Evolutionary conservation across 2,113 vertebrate genomes (phyloP), one percentile per base, ranked within the genome.

Genomic region (Alosa alosa): DNA sequence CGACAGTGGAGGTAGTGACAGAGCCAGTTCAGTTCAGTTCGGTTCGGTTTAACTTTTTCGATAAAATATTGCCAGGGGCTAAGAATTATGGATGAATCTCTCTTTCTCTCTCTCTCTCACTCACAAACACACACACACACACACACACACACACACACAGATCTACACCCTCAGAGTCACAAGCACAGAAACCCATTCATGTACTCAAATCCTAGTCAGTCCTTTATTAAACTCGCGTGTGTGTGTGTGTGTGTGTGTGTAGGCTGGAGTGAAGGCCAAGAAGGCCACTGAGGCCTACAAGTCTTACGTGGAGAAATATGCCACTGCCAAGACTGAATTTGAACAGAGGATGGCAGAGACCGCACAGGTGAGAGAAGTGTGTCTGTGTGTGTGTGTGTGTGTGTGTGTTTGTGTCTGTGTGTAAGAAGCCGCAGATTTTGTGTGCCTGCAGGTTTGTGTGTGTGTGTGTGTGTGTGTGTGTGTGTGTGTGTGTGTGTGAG

Each of bases 341-440:
- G 97, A 99, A 89, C 96, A 97, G 92, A 98, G 97, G 94, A 99
- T 99, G 98, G 95, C 96, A 86, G 97, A 98, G 94, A 99, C 98
- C 15, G 96, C 97, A 85, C 97, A 99, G 96, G 98, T 99, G 94
- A 17, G 44, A 17, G 11, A 17, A 31, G 25, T 83, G 31, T 52
- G 13, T n/a, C 1, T 45, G 22, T 41, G 41, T 41, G 41, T 41
- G 41, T 41, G 41, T 41, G 41, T 41, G 41, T 44, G 41, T 44
- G 41, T 44, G 41, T 44, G 41, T 52, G 13, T n/a, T 3, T 45
- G 4, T 6, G 25, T 64, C 22, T n/a, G 7, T 64, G 60, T 20
- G 60, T 20, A n/a, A 64, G 60, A 64, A 64, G n/a, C 22, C 60
- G 25, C 20, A n/a, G 60, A 64, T 64, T n/a, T 17, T 83, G 46